Base-by-base conservation (phyloP, 2,797 vertebrate genomes). In the Meriones psammophilus region DNA sequence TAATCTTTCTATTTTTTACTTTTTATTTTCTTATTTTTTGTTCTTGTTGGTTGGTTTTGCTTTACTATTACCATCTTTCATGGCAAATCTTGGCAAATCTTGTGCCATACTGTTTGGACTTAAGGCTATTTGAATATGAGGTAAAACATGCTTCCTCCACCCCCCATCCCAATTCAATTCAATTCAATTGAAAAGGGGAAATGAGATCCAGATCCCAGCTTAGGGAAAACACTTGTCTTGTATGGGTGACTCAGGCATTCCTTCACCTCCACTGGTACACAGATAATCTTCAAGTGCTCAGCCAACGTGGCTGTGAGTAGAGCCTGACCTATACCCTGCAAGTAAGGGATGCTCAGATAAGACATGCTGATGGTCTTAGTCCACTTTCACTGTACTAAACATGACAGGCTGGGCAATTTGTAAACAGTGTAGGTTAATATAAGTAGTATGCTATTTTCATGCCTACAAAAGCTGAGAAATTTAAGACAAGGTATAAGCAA, bases 151-250 rank as follows among this genome's bases (percentile, higher is more conserved):
- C 42, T 6, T 42, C 42, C 42, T 7, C 5, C 5, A 5, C 42
- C 42, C 42, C 30, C 46, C 20, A 33, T 17, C 28, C 69, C 17
- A 33, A 54, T 39, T 69, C 42, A 42, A 50, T 50, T 50, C 50
- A 79, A 26, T 2, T 26, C 36, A 30, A 0, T 1, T 30, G 33
- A 22, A 20, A 8, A 3, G 36, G 7, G 20, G 6, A 7, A 5
- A 4, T 46, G 62, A 89, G 42, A 79, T 15, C 24, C 28, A 66
- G 42, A 80, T 12, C 3, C 24, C 12, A 24, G 0, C 8, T 36
- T 30, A 50, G 22, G 24, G 46, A 60, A 42, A 14, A 89, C 4
- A 15, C 18, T 13, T 80, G 24, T 30, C 33, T 68, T 50, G 10
- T 26, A 33, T 0, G 1, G 50, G 14, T 0, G 30, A 24, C 46